A percentile compares a stretch with the other conserved stretches of the same genome.
phyloP scores from a whole-genome alignment of 2,113 vertebrate genomes.

The Alligator sinensis region DNA sequence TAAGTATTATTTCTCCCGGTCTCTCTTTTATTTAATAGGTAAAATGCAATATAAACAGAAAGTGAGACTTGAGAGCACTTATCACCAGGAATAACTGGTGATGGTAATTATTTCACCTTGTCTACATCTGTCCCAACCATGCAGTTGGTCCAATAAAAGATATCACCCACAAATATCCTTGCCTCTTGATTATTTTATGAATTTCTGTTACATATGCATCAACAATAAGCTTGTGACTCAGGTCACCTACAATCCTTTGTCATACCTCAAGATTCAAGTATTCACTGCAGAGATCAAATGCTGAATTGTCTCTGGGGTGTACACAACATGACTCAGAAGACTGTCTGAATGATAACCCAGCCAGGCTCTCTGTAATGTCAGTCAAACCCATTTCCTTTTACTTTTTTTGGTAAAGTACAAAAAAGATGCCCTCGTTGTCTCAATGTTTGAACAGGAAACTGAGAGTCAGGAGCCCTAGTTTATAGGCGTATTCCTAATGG shows the following conservation, averaged over 20 bases:
- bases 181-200: background rate
- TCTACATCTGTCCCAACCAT: no score
- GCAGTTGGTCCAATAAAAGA: no score
- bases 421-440: no score
- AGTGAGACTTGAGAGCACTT: background rate
- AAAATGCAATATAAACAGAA: background rate
- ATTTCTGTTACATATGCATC: background rate
- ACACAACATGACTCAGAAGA: background rate
- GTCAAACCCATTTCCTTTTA: no score
- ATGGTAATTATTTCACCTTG: no score
- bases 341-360: background rate
- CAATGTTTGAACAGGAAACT: no score
- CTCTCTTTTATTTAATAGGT: background rate
- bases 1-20: background rate
- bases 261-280: background rate
- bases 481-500: no score
- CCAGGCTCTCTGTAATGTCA: background rate
- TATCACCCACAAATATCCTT: no score
- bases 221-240: background rate
- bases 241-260: background rate
- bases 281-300: no score
- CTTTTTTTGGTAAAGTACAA: no score
- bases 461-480: no score
- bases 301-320: background rate
- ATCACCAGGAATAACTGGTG: background rate